These are phyloP conservation scores for Halichondria panicea DNA, from an alignment of 37 sponge, comb jelly and placozoan species.

Conservation along the genomic window DNA sequence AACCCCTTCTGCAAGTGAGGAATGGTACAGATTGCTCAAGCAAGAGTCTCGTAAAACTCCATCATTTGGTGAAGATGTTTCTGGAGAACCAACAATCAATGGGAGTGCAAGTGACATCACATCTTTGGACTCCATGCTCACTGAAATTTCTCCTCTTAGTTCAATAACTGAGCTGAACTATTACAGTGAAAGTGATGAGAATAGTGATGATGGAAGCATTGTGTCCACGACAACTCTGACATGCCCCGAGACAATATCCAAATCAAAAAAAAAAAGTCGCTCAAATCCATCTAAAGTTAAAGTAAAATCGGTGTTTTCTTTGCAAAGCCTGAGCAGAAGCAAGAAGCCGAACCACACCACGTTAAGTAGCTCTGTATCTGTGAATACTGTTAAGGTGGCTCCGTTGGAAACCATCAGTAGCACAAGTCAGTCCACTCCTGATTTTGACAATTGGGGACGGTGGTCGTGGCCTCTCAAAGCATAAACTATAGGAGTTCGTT, in stretches of 20 bases:
- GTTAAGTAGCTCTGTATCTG: no score
- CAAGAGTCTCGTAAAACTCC: slow-evolving; percentile 48
- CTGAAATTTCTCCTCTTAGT: slow-evolving; percentile 30
- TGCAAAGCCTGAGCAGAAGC: slow-evolving; percentile 27
- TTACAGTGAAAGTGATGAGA: neutral
- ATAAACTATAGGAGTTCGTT: no score
- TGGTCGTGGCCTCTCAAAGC: slow-evolving; percentile 68
- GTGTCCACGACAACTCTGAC: no score
- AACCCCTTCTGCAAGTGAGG: slow-evolving; percentile 7
- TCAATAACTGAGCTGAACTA: neutral
- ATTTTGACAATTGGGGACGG: no score
- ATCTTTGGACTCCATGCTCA: slow-evolving; percentile 40
- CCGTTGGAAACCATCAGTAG: no score
- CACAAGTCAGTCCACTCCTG: no score
- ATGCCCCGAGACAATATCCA: no score
- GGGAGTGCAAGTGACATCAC: slow-evolving; percentile 6
- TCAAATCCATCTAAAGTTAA: no score
- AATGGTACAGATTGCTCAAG: slow-evolving; percentile 57
- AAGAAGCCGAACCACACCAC: no score
- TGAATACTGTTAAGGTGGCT: no score
- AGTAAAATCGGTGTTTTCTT: no score
- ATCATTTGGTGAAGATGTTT: slow-evolving; percentile 18
- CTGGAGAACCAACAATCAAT: no score
- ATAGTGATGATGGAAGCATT: neutral
- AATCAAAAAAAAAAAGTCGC: slow-evolving; percentile 21